Evolutionary conservation across 2,888 invertebrate species (phyloP).

Genomic region (Rotaria macrura): DNA sequence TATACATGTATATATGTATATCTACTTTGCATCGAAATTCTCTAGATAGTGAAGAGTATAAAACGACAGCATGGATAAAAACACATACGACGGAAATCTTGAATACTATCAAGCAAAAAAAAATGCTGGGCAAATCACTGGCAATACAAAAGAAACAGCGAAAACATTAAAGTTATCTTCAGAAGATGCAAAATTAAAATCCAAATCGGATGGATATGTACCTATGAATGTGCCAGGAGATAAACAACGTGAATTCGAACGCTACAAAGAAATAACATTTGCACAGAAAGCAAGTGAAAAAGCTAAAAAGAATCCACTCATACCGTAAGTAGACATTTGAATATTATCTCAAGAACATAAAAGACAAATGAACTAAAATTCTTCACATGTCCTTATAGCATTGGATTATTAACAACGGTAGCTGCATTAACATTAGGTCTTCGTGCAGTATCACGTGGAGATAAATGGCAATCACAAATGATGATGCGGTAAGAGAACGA

Average conservation of each 20-base stretch:
- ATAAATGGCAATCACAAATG: background rate
- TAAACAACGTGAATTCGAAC: background rate
- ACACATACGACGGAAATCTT: background rate
- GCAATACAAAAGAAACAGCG: background rate
- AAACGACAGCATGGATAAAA: background rate
- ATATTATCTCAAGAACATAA: background rate
- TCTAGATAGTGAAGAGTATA: background rate
- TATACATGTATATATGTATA: background rate
- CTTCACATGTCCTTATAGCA: background rate
- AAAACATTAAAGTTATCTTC: background rate
- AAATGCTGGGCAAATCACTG: background rate
- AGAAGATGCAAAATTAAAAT: background rate
- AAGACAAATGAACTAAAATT: background rate
- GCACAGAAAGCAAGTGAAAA: background rate
- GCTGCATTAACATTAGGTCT: slow-evolving; percentile 1
- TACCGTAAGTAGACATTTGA: background rate
- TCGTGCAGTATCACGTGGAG: slow-evolving; percentile 1
- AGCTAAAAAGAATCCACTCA: background rate
- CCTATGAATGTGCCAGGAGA: background rate
- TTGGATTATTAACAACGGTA: slow-evolving; percentile 1
- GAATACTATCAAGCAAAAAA: background rate
- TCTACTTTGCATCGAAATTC: background rate
- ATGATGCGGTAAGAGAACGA: background rate
- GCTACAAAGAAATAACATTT: background rate
- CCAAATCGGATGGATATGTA: background rate